Conservation (phyloP, 2,888 invertebrate genomes). For the Habroteleia sp. region DNA sequence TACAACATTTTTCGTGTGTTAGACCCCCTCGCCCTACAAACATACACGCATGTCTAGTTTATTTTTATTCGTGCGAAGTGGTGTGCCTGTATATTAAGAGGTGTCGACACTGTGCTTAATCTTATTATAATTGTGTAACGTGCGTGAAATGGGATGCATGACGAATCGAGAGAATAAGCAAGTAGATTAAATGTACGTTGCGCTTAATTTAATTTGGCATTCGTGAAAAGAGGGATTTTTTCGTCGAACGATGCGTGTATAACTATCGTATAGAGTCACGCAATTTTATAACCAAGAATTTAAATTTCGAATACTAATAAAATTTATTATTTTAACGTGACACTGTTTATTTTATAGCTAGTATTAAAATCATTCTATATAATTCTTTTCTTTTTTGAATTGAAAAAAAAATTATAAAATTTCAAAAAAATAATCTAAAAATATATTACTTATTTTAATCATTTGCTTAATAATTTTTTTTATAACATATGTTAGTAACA, state of each 20-base stretch:
- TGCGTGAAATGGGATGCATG: conserved; percentile 8
- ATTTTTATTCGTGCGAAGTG: conserved; percentile 33
- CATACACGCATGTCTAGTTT: conserved; percentile 22
- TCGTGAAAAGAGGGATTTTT: neutral
- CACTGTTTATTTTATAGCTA: no score
- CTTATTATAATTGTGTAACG: conserved; percentile 40
- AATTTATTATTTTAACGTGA: neutral
- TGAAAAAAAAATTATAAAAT: no score
- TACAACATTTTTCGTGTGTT: no score
- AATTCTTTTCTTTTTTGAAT: no score
- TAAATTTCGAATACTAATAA: neutral
- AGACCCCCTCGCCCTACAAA: no score
- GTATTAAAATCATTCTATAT: no score
- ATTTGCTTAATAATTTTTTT: no score
- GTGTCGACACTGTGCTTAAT: conserved; percentile 29
- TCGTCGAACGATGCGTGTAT: neutral
- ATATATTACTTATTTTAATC: no score
- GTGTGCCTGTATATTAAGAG: conserved; percentile 7
- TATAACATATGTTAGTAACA: no score
- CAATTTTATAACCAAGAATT: neutral
- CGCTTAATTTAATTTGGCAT: conserved; percentile 9
- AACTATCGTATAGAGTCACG: neutral
- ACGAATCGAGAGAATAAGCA: conserved; percentile 12
- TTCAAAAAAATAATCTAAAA: no score
- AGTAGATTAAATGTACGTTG: conserved; percentile 5